These are phyloP conservation scores for Albula glossodonta DNA, from an alignment of 2,113 vertebrate species.

Conservation along the genomic window DNA sequence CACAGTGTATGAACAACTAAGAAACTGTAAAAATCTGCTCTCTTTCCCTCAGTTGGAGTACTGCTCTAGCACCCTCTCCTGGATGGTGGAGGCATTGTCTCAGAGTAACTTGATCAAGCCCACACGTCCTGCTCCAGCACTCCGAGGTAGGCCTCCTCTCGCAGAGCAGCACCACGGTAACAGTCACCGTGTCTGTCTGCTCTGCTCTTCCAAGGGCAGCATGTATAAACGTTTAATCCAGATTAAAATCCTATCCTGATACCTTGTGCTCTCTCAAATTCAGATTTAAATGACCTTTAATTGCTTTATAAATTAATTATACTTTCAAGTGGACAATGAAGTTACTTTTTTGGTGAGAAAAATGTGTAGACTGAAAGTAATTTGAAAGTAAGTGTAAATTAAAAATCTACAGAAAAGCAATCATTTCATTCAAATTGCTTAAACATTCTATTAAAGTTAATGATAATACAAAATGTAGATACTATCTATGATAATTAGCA, in stretches of 20 bases:
- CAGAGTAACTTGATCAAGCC: constrained; percentile 63
- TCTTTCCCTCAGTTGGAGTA: constrained; percentile 69
- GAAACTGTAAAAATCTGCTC: neutral
- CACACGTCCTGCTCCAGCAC: constrained; percentile 50
- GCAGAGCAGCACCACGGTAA: neutral
- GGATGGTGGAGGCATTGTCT: constrained; percentile 74
- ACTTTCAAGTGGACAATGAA: neutral
- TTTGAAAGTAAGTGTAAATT: too few species aligned
- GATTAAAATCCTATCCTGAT: neutral
- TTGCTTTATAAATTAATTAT: neutral
- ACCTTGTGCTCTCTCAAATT: neutral
- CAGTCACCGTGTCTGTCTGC: neutral
- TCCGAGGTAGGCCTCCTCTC: constrained; percentile 50
- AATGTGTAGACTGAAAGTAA: too few species aligned
- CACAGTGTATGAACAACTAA: too few species aligned
- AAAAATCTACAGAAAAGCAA: too few species aligned
- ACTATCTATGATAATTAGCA: too few species aligned
- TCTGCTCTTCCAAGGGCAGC: neutral
- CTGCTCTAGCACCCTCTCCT: constrained; percentile 73
- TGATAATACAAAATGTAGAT: too few species aligned
- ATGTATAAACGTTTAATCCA: neutral
- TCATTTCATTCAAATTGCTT: too few species aligned
- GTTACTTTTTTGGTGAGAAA: too few species aligned
- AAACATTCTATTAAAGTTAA: neutral
- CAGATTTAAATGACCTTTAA: neutral